Evolutionary conservation across 2,113 vertebrate species (phyloP).

Genomic region (Zosterops hypoxanthus): DNA sequence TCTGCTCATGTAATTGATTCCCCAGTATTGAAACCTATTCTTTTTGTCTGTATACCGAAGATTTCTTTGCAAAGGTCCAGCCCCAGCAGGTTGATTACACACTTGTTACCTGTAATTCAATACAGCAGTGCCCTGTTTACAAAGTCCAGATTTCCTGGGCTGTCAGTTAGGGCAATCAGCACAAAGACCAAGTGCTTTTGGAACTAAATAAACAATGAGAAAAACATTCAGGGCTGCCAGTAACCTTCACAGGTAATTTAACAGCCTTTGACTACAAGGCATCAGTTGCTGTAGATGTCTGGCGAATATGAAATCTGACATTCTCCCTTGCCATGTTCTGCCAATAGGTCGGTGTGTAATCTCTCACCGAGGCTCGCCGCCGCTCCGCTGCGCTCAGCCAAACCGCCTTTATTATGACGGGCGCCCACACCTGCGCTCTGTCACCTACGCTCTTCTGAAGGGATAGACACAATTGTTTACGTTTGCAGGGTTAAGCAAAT

Average conservation of each 20-base stretch:
- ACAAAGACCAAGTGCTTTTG: conserved; percentile 76
- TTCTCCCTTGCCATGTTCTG: conserved; percentile 70
- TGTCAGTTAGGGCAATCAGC: conserved; percentile 77
- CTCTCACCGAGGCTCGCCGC: conserved; percentile 31
- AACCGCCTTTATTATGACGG: conserved; percentile 34
- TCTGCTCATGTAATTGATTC: conserved; percentile 56
- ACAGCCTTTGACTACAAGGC: conserved; percentile 75
- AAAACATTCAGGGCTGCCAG: conserved; percentile 76
- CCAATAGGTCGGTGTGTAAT: conserved; percentile 40
- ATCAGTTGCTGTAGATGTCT: conserved; percentile 74
- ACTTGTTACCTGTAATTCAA: conserved; percentile 79
- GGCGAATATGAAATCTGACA: conserved; percentile 75
- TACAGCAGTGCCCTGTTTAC: conserved; percentile 73
- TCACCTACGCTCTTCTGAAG: neutral
- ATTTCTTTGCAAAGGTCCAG: conserved; percentile 58
- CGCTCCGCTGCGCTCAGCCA: conserved; percentile 22
- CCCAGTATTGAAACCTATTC: conserved; percentile 12
- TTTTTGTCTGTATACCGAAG: conserved; percentile 18
- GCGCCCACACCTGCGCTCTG: conserved; percentile 39
- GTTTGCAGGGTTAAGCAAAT: neutral
- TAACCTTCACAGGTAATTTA: conserved; percentile 79
- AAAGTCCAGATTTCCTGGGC: conserved; percentile 78
- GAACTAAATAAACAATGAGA: conserved; percentile 80
- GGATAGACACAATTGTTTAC: neutral
- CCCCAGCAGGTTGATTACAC: conserved; percentile 72